These are phyloP conservation scores for Mnemiopsis leidyi DNA, from an alignment of 37 sponge, comb jelly and placozoan genomes.

Conservation along the genomic window DNA sequence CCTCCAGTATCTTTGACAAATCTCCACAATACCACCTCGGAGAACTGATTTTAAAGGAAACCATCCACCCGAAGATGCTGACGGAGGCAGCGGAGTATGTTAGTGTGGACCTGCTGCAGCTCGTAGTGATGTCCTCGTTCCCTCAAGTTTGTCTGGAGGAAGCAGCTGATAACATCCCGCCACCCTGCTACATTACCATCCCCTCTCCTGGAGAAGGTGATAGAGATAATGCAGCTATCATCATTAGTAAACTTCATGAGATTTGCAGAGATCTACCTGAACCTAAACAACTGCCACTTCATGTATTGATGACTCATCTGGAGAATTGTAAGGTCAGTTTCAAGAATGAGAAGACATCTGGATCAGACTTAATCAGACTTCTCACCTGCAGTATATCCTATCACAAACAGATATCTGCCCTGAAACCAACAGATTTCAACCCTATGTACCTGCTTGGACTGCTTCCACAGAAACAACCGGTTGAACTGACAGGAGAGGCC, in stretches of 20 bases:
- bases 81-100: conserved; percentile 31
- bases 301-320: conserved; percentile 13
- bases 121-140: conserved; percentile 51
- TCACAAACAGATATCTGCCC: background rate
- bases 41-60: background rate
- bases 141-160: conserved; percentile 54
- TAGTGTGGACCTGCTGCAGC: conserved; percentile 48
- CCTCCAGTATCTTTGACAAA: background rate
- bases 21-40: conserved; percentile 58
- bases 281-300: background rate
- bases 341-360: background rate
- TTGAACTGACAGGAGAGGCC: background rate
- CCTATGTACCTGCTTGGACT: conserved; percentile 36
- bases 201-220: background rate
- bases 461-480: background rate
- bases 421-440: background rate
- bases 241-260: background rate
- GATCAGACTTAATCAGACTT: conserved; percentile 1
- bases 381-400: background rate
- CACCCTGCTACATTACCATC: background rate
- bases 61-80: background rate
- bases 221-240: background rate
- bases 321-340: background rate
- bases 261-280: background rate
- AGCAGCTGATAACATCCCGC: background rate